phyloP scores from a whole-genome alignment of 1,140 invertebrate species.

The Trichonephila clavipes region DNA sequence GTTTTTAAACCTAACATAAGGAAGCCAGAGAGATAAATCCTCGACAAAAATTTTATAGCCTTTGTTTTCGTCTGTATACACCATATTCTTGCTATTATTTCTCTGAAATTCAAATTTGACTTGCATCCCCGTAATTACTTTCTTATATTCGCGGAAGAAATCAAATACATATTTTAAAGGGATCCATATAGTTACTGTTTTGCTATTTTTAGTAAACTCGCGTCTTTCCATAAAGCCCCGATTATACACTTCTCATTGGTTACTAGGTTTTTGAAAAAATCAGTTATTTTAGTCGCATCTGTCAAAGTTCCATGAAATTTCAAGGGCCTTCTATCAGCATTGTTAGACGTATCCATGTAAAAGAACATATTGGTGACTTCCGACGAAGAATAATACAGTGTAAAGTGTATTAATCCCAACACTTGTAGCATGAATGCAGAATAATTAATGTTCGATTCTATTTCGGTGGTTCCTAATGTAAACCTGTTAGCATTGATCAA shows the following conservation, averaged over 20 bases:
- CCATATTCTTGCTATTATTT: neutral
- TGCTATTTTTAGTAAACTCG: slow-evolving; percentile 36
- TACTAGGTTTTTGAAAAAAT: no score
- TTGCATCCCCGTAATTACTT: slow-evolving; percentile 27
- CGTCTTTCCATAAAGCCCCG: slow-evolving; percentile 2
- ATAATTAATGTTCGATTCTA: no score
- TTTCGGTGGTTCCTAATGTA: no score
- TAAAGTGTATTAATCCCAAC: neutral
- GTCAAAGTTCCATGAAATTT: neutral
- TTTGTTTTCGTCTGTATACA: slow-evolving; percentile 27
- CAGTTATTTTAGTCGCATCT: neutral
- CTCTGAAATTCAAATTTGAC: slow-evolving; percentile 37
- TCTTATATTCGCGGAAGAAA: slow-evolving; percentile 46
- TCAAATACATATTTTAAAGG: slow-evolving; percentile 56
- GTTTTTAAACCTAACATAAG: slow-evolving; percentile 13
- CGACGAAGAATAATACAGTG: neutral
- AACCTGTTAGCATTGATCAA: neutral
- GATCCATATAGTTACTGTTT: slow-evolving; percentile 7
- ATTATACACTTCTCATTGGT: no score
- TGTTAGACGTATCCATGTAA: neutral
- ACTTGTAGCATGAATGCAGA: no score
- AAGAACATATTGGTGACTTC: neutral
- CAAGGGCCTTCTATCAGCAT: neutral
- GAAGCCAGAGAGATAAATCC: slow-evolving; percentile 31
- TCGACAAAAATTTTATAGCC: slow-evolving; percentile 21